Percentiles rank a stretch among this genome's conserved stretches.
phyloP scores from a whole-genome alignment of 1,140 invertebrate species.

The Drosophila subpulchrella region DNA sequence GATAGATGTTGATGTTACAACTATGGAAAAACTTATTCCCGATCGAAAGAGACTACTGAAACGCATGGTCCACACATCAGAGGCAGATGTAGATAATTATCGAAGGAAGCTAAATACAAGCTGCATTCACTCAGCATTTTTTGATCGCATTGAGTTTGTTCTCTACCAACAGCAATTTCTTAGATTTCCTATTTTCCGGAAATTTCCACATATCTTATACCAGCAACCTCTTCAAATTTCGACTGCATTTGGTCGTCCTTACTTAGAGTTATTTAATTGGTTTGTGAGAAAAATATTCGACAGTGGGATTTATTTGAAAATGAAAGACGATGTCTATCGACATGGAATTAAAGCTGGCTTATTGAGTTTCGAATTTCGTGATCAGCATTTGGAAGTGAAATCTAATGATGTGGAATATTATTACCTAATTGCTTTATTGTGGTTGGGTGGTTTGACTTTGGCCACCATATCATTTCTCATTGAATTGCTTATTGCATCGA shows the following conservation, averaged over 20 bases:
- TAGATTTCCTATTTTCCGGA: slow-evolving; percentile 45
- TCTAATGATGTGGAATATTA: slow-evolving; percentile 67
- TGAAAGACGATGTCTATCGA: slow-evolving; percentile 54
- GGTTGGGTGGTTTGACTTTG: slow-evolving; percentile 51
- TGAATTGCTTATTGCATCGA: slow-evolving; percentile 17
- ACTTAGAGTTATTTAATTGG: slow-evolving; percentile 60
- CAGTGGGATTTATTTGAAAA: slow-evolving; percentile 54
- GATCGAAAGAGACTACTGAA: slow-evolving; percentile 41
- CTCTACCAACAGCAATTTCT: slow-evolving; percentile 66
- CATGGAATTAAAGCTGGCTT: slow-evolving; percentile 60
- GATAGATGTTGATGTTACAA: slow-evolving; percentile 24
- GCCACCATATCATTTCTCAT: slow-evolving; percentile 25
- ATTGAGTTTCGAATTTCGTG: slow-evolving; percentile 30
- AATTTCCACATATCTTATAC: slow-evolving; percentile 46
- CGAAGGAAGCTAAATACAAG: slow-evolving; percentile 49
- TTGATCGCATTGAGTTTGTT: slow-evolving; percentile 59
- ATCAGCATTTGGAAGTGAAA: slow-evolving; percentile 43
- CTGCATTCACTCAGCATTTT: slow-evolving; percentile 52
- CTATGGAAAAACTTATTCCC: slow-evolving; percentile 30
- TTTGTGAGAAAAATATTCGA: slow-evolving; percentile 62
- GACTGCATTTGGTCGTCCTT: slow-evolving; percentile 46
- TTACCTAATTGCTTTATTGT: slow-evolving; percentile 39
- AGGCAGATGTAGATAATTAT: slow-evolving; percentile 44
- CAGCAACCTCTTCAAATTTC: slow-evolving; percentile 62
- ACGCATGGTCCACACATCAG: slow-evolving; percentile 30